A percentile compares a stretch with the other conserved stretches of the same genome.
These are phyloP conservation scores for Pseudochirops cupreus DNA, from an alignment of 2,797 vertebrate species.

Conservation along the genomic window DNA sequence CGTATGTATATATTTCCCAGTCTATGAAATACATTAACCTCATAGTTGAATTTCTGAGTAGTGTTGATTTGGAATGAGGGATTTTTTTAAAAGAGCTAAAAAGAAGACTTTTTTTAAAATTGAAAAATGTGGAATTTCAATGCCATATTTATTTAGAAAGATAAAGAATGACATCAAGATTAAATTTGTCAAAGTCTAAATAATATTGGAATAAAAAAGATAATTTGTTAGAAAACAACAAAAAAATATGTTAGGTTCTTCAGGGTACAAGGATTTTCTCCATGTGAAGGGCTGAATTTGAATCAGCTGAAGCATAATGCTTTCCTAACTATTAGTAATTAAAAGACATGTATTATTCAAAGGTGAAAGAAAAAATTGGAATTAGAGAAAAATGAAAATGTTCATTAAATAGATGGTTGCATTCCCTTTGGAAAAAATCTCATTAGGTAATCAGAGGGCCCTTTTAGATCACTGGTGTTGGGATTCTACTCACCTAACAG, in stretches of 20 bases:
- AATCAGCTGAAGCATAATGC: background rate
- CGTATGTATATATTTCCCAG: background rate
- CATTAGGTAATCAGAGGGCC: background rate
- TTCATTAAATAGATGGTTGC: background rate
- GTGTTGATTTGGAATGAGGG: background rate
- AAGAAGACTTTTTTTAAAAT: background rate
- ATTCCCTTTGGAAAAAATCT: background rate
- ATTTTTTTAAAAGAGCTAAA: background rate
- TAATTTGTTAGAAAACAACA: conserved; percentile 28
- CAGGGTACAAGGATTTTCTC: conserved; percentile 24
- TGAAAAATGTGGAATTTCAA: background rate
- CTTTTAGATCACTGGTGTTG: background rate
- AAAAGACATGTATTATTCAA: conserved; percentile 6
- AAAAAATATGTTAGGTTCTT: conserved; percentile 54
- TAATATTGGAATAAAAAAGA: conserved; percentile 10
- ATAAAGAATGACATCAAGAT: no score
- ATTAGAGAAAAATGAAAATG: background rate
- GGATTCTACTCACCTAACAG: background rate
- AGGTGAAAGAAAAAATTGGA: background rate
- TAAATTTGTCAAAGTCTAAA: conserved; percentile 25
- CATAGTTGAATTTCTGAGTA: background rate
- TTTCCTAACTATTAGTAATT: background rate
- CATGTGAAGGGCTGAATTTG: conserved; percentile 20
- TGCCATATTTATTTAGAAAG: background rate
- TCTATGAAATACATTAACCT: background rate